Percentiles rank a stretch among this genome's conserved stretches.
These are phyloP conservation scores for Regulus satrapa DNA, from an alignment of 2,113 vertebrate species.

Conservation along the genomic window DNA sequence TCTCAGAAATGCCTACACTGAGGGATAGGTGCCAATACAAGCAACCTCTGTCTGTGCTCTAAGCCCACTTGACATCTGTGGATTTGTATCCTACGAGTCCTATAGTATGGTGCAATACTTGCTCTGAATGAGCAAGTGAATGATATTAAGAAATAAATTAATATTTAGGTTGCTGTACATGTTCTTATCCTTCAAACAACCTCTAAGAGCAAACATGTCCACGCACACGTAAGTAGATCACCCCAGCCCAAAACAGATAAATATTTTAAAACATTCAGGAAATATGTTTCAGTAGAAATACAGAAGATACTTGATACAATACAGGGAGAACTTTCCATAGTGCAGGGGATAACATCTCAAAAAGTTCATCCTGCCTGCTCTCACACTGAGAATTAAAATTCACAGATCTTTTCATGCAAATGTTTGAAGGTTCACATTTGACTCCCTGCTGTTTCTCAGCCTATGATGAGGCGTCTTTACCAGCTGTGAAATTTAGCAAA, in stretches of 20 bases:
- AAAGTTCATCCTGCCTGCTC: not conserved
- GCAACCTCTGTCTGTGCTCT: not conserved
- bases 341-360: not conserved
- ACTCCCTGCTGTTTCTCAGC: not conserved
- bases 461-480: not conserved
- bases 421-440: not conserved
- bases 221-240: not conserved
- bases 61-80: not conserved
- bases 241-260: not conserved
- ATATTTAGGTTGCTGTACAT: not conserved
- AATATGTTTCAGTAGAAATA: not conserved
- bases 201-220: not conserved
- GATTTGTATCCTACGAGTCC: not conserved
- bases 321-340: not conserved
- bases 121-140: not conserved
- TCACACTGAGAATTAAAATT: not conserved
- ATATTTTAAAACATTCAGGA: not conserved
- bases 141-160: not conserved
- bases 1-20: not conserved
- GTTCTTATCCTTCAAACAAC: not conserved
- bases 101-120: not conserved
- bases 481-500: not conserved
- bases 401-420: not conserved
- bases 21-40: not conserved
- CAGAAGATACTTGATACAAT: not conserved